Conservation (phyloP, 2,888 invertebrate genomes). For the Rhabditoides inermis region DNA sequence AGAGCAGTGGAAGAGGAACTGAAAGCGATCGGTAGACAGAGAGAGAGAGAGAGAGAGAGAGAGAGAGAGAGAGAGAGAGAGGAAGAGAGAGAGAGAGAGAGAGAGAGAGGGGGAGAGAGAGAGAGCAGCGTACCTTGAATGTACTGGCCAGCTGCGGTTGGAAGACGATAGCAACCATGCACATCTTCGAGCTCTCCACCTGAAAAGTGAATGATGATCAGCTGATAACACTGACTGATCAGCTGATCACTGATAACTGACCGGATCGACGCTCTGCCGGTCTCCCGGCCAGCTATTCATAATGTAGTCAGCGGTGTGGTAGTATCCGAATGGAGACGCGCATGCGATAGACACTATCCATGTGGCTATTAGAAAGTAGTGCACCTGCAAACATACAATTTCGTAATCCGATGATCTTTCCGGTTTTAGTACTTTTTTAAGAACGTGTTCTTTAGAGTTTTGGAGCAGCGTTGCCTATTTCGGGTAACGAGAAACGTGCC, state of each 20-base stretch:
- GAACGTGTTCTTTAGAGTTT: not conserved
- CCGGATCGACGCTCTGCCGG: constrained; percentile 22
- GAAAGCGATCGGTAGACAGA: constrained; percentile 8
- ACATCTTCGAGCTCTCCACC: constrained; percentile 29
- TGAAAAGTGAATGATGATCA: constrained; percentile 2
- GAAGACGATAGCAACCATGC: constrained; percentile 31
- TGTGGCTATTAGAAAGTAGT: constrained; percentile 10
- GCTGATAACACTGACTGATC: too few species aligned
- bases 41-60: too few species aligned
- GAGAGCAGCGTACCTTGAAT: constrained; percentile 17
- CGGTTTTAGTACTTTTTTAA: not conserved
- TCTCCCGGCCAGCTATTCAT: constrained; percentile 34
- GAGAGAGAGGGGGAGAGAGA: too few species aligned
- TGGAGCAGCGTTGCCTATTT: too few species aligned
- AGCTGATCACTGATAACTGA: constrained; percentile 6
- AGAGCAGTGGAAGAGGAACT: constrained; percentile 34
- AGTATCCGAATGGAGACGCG: constrained; percentile 28
- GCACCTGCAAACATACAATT: too few species aligned
- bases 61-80: too few species aligned
- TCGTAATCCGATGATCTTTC: not conserved
- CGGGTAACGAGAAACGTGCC: too few species aligned
- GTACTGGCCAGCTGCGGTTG: constrained; percentile 16
- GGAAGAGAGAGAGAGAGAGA: too few species aligned
- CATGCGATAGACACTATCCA: constrained; percentile 34
- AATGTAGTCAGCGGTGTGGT: constrained; percentile 34